A percentile compares a stretch with the other conserved stretches of the same genome.
These are phyloP conservation scores for Ischnura elegans DNA, from an alignment of 2,888 invertebrate species.

Conservation along the genomic window DNA sequence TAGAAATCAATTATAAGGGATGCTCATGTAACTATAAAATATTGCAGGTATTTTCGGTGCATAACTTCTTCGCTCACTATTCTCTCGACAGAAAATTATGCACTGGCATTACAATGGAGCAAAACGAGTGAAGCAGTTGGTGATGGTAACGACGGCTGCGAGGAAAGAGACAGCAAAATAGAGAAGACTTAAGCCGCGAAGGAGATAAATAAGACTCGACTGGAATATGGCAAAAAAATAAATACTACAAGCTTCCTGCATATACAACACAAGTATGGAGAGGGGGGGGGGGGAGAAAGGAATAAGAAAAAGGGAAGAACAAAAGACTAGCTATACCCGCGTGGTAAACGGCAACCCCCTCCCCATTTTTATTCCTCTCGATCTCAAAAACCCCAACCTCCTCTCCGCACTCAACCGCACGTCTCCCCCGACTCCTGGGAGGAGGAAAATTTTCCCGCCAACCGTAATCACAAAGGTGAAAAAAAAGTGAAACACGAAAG, in stretches of 20 bases:
- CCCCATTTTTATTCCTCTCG: neutral
- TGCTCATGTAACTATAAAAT: too few species aligned
- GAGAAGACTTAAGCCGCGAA: neutral
- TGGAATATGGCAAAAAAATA: constrained; percentile 5
- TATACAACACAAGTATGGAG: neutral
- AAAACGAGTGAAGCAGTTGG: neutral
- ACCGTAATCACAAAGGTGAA: constrained; percentile 36
- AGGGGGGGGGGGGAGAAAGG: neutral
- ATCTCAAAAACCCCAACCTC: too few species aligned
- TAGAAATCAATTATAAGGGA: too few species aligned
- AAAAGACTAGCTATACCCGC: constrained; percentile 49
- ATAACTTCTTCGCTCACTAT: too few species aligned
- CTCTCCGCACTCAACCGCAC: neutral
- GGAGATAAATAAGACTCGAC: constrained; percentile 36
- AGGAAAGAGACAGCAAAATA: neutral
- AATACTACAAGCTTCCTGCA: constrained; percentile 14
- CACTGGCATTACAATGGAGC: neutral
- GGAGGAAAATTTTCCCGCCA: constrained; percentile 51
- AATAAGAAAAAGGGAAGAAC: constrained; percentile 33
- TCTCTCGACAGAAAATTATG: too few species aligned
- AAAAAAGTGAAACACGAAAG: constrained; percentile 7
- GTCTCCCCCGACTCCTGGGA: too few species aligned
- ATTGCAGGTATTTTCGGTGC: too few species aligned
- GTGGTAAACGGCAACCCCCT: constrained; percentile 36
- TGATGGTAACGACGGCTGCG: neutral